Conservation (phyloP, 2,888 invertebrate species). For the Trichopria drosophilae region DNA sequence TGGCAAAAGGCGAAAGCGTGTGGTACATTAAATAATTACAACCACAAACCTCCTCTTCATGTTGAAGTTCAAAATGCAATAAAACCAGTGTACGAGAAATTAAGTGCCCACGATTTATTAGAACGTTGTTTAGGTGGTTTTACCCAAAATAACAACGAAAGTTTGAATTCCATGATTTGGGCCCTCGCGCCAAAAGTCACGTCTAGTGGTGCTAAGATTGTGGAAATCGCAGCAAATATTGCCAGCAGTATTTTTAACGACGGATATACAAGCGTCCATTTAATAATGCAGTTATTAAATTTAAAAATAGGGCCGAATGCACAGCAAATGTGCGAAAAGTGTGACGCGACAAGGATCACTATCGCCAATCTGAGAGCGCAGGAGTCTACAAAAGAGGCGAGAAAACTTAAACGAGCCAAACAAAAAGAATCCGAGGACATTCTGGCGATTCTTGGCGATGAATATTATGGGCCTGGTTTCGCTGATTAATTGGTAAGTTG, state of each 20-base stretch:
- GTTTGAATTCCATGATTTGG: conserved; percentile 21
- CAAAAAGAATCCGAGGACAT: conserved; percentile 2
- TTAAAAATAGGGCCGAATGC: conserved; percentile 12
- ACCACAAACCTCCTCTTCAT: no score
- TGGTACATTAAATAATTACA: no score
- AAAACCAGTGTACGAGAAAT: no score
- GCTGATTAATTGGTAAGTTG: no score
- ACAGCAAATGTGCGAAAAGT: conserved; percentile 6
- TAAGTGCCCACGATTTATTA: no score
- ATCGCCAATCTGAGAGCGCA: conserved; percentile 5
- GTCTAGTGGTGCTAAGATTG: conserved; percentile 20
- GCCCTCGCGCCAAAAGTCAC: conserved; percentile 26
- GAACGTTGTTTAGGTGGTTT: no score
- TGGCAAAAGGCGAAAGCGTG: no score
- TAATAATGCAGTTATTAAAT: conserved; percentile 16
- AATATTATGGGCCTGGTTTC: no score
- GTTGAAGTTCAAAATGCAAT: no score
- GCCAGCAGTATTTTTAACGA: conserved; percentile 19
- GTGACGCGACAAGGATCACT: background rate
- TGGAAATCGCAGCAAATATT: conserved; percentile 16
- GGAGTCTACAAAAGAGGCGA: conserved; percentile 1
- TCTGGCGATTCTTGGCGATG: background rate
- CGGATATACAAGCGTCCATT: conserved; percentile 12
- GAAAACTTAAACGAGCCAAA: background rate
- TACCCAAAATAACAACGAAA: no score